These are phyloP conservation scores for Diarsia rubi DNA, from an alignment of 2,888 invertebrate genomes.

Conservation along the genomic window DNA sequence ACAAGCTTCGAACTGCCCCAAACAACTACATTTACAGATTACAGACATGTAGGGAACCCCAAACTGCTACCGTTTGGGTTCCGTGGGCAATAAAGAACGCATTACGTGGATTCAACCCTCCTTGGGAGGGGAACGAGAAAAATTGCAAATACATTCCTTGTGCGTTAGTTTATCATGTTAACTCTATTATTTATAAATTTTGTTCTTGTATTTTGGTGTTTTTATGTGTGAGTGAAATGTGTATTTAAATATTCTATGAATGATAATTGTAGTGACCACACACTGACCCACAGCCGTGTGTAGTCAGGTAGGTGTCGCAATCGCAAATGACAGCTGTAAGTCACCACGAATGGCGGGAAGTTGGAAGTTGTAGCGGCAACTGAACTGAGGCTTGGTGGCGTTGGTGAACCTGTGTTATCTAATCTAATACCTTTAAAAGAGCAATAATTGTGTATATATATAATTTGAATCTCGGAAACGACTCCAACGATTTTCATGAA, in stretches of 20 bases:
- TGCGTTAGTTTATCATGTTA: constrained; percentile 61
- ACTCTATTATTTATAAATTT: constrained; percentile 64
- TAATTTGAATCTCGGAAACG: too few relatives aligned
- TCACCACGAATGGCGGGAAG: too few relatives aligned
- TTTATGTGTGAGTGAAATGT: constrained; percentile 5
- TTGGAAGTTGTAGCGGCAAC: too few relatives aligned
- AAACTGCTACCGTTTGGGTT: constrained; percentile 79
- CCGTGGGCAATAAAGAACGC: constrained; percentile 84
- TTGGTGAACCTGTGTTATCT: too few relatives aligned
- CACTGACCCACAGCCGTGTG: too few relatives aligned
- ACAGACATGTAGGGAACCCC: constrained; percentile 78
- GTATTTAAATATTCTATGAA: background rate
- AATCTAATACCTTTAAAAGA: too few relatives aligned
- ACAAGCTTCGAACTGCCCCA: constrained; percentile 60
- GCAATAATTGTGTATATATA: too few relatives aligned
- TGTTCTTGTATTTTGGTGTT: constrained; percentile 21
- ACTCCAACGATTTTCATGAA: too few relatives aligned
- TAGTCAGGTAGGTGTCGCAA: too few relatives aligned
- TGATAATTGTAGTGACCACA: background rate
- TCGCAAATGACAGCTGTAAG: too few relatives aligned
- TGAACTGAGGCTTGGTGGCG: too few relatives aligned
- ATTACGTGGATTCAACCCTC: constrained; percentile 79
- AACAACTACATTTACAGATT: constrained; percentile 83
- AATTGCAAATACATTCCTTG: constrained; percentile 64
- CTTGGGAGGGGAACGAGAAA: constrained; percentile 65